Evolutionary conservation across 2,888 invertebrate species (phyloP).

Genomic region (Synanthedon formicaeformis): DNA sequence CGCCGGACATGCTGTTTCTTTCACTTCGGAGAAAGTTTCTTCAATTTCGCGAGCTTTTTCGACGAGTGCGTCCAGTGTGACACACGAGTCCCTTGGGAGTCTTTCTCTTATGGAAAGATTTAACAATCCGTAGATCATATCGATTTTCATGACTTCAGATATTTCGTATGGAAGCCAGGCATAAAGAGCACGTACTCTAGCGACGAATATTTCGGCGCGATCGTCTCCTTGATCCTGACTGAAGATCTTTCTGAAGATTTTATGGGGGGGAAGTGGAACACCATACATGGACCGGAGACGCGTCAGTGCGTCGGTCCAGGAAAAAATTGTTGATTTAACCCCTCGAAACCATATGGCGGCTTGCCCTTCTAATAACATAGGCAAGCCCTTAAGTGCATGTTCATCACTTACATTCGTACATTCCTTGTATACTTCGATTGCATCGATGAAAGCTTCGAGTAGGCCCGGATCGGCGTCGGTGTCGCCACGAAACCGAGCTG

Average conservation of each 20-base stretch:
- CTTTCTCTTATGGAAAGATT: not conserved
- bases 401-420: too few relatives aligned
- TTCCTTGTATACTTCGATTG: too few relatives aligned
- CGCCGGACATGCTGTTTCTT: too few relatives aligned
- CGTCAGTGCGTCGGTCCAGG: not conserved
- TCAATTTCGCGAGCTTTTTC: too few relatives aligned
- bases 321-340: not conserved
- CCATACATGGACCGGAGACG: not conserved
- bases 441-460: too few relatives aligned
- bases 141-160: not conserved
- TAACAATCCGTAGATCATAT: not conserved
- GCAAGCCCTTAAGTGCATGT: not conserved
- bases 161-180: not conserved
- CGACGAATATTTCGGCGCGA: not conserved
- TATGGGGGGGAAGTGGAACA: not conserved
- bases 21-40: too few relatives aligned
- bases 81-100: not conserved
- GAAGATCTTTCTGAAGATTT: not conserved
- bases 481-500: too few relatives aligned
- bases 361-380: not conserved
- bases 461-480: too few relatives aligned
- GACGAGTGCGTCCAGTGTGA: not conserved
- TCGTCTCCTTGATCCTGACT: constrained; percentile 1
- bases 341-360: not conserved
- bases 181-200: not conserved